Evolutionary conservation across 2,888 invertebrate genomes (phyloP), one percentile per base, ranked within the genome.

Genomic region (Rotaria magnacalcarata): DNA sequence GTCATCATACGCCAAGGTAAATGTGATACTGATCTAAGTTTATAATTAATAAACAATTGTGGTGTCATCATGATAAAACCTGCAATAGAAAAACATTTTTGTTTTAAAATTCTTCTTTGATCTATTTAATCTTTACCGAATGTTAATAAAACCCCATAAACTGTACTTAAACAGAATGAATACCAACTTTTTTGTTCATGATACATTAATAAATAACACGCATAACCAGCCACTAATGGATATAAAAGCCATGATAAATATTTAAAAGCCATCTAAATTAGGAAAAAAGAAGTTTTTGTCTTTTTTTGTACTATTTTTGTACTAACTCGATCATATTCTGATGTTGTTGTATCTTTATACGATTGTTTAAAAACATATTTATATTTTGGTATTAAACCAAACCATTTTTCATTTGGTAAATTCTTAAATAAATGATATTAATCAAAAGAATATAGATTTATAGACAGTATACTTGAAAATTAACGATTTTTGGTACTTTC

Each of bases 21-120:
- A 92, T 99, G 99, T 16, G 99, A 99, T 3, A 99, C 98, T 41
- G 97, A 98, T 91, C 99, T 97, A 89, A 99, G 92, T 92, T 99
- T 99, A 92, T 99, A 99, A 92, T 99, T 99, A 89, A 99, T 99
- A 90, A 99, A 99, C 87, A 99, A 92, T 92, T 99, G 99, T 11
- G 99, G 99, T n/a, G 98, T 99, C 98, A 99, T 99, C 96, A 98
- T 96, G 87, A 99, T 99, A 91, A 99, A 99, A 87, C 99, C 97
- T 93, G 43, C 8, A 56, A 6, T 19, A 50, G 41, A 84, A 50
- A 52, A n/a, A 85, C 27, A 24, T 4, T 52, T 0, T 50, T 74
- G 27, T 19, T 43, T 56, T 1, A 11, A 7, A 16, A 16, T 1
- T 54, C 21, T 54, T 54, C 19, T 21, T 21, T 7, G 14, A 75